Evolutionary conservation across 2,113 vertebrate species (phyloP).

Genomic region (Nothocercus julius): DNA sequence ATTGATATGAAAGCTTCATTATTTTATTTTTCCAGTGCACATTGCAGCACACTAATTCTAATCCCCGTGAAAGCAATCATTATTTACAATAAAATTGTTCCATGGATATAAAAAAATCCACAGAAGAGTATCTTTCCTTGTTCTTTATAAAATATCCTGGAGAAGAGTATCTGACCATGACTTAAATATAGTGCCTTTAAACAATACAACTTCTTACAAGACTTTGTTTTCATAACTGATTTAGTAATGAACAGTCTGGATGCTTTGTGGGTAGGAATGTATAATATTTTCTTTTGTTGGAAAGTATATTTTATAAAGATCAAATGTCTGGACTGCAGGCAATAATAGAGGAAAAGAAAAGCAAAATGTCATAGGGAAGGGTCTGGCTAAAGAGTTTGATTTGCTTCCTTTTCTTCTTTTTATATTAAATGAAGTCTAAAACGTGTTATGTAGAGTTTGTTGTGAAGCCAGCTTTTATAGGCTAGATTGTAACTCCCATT

Average conservation of each 20-base stretch:
- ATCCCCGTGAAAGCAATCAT: not conserved
- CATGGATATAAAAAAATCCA: not conserved
- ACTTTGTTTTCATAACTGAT: conserved; percentile 49
- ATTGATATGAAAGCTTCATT: not conserved
- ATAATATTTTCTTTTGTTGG: conserved; percentile 60
- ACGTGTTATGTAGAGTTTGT: not conserved
- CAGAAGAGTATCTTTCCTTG: not conserved
- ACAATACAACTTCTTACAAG: not conserved
- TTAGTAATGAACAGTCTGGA: conserved; percentile 46
- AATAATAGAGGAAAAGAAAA: not conserved
- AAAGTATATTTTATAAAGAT: conserved; percentile 64
- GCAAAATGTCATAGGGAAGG: conserved; percentile 22
- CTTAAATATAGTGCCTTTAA: conserved; percentile 27
- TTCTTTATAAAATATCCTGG: not conserved
- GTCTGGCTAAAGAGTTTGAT: conserved; percentile 11
- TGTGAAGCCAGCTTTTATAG: not conserved
- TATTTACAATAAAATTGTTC: conserved; percentile 2
- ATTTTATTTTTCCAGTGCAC: not conserved
- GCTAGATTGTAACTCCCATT: not conserved
- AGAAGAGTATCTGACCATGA: not conserved
- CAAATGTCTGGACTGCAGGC: conserved; percentile 26
- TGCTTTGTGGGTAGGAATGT: not conserved
- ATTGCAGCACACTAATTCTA: not conserved
- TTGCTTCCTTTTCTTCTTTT: conserved; percentile 9
- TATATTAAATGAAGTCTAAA: conserved; percentile 37